Base-by-base conservation (phyloP, 2,797 vertebrate genomes). In the Gambusia yucatana region DNA sequence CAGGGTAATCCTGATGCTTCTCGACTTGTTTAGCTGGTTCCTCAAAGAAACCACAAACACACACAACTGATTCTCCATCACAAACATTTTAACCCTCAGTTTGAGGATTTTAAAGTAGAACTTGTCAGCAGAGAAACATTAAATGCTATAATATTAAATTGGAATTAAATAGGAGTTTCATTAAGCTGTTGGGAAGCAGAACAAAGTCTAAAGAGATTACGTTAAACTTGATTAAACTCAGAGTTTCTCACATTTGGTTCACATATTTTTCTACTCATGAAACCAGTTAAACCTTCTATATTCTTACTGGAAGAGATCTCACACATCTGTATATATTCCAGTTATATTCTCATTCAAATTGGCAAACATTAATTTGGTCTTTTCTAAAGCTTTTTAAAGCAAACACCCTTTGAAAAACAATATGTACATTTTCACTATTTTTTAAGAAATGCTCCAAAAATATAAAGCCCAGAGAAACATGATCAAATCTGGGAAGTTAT, bases 11-110 rank as follows among this genome's bases (percentile, higher is more conserved):
- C 88, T 20, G 1, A 76, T 75, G 87, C 76, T 78, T 84, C 89
- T 89, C 79, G 67, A 86, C 89, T 87, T 57, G 94, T 89, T 84
- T 46, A 84, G 94, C 94, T 91, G 87, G 94, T 93, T 93, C 87
- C 52, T 82, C 84, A 67, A 52, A 55, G 52, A 82, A 84, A 67
- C 72, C 57, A 73, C 22, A 80, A 57, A 73, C 17, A 78, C 22
- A 74, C 39, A 17, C 4, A 20, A 81, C 76, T 82, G 78, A 88
- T 73, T 75, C 69, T 67, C 43, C 78, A 7, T 30, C 1, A 1
- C 59, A 74, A n/a, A 77, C 71, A 87, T 86, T 76, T 86, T 30
- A 25, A 73, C 77, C 72, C 76, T 41, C 75, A 7, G 76, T 20
- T 9, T 48, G 71, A 30, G 22, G 65, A 69, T 78, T 76, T 59